Base-by-base conservation (phyloP, 2,797 vertebrate genomes). In the Euthynnus affinis region DNA sequence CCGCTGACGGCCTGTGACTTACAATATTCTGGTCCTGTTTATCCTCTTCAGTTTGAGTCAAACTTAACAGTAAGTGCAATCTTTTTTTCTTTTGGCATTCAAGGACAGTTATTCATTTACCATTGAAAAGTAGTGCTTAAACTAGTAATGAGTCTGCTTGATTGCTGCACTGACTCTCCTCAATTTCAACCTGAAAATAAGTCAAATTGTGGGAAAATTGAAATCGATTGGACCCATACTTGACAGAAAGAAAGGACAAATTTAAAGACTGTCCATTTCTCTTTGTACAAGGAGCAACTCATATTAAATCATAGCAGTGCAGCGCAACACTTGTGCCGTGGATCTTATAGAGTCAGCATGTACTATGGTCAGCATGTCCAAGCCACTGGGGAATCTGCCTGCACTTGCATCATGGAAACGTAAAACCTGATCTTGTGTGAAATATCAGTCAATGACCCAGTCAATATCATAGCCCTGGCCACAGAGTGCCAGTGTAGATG, bases 361-460 rank as follows among this genome's bases (percentile, higher is more conserved):
- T 60, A 71, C 52, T n/a, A n/a, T n/a, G n/a, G n/a, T 55, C 64
- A 29, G 66, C 67, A 58, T 76, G 34, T 51, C 25, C 2, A 42
- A 61, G 40, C 44, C 80, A 61, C 70, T 27, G 22, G 65, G 66
- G 73, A 80, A 60, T 68, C 40, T 55, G 18, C 34, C 64, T 56
- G 37, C 1, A 6, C 22, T 70, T 4, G n/a, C 63, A 17, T 79
- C 55, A 53, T 66, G 52, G 66, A 78, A 48, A 76, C 52, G 4
- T 55, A 67, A 72, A 80, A 53, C 17, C 13, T 2, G 3, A 55
- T 76, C 65, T 48, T 79, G 52, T 76, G 73, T 76, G 68, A 86
- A 82, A 72, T 74, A 80, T 63, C 73, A 75, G 70, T 64, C 78
- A 80, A 53, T 76, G 83, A 82, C 48, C 61, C 3, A 1, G 62